phyloP scores from a whole-genome alignment of 1,140 invertebrate genomes.

The Drosophila mauritiana region DNA sequence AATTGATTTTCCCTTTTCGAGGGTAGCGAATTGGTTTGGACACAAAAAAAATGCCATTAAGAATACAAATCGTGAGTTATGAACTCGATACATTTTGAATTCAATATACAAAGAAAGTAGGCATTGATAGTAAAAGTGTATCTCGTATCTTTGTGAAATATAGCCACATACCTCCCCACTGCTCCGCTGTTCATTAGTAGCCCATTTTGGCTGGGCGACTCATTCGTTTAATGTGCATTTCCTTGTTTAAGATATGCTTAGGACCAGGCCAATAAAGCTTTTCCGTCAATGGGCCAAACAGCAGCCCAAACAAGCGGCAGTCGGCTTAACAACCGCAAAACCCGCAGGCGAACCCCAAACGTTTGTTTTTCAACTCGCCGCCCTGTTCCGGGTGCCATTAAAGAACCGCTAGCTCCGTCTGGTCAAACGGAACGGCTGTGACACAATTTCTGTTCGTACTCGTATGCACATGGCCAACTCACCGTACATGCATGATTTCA shows the following conservation, averaged over 20 bases:
- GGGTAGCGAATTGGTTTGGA: too few species aligned
- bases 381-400: conserved; percentile 60
- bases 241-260: conserved; percentile 40
- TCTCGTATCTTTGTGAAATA: too few species aligned
- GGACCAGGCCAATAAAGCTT: conserved; percentile 58
- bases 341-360: conserved; percentile 45
- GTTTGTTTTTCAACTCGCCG: conserved; percentile 64
- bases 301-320: conserved; percentile 59
- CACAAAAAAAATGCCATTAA: too few species aligned
- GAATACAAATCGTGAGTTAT: too few species aligned
- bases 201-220: conserved; percentile 14
- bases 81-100: too few species aligned
- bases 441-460: conserved; percentile 57
- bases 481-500: conserved; percentile 47
- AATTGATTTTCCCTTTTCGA: too few species aligned
- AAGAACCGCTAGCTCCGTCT: conserved; percentile 45
- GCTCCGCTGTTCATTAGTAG: not conserved
- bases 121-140: too few species aligned
- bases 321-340: conserved; percentile 66
- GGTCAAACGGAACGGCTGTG: conserved; percentile 60
- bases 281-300: conserved; percentile 48
- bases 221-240: conserved; percentile 59
- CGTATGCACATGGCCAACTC: not conserved
- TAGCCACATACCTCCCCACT: too few species aligned
- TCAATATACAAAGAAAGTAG: too few species aligned